phyloP scores from a whole-genome alignment of 2,113 vertebrate species.

The Salvelinus alpinus region DNA sequence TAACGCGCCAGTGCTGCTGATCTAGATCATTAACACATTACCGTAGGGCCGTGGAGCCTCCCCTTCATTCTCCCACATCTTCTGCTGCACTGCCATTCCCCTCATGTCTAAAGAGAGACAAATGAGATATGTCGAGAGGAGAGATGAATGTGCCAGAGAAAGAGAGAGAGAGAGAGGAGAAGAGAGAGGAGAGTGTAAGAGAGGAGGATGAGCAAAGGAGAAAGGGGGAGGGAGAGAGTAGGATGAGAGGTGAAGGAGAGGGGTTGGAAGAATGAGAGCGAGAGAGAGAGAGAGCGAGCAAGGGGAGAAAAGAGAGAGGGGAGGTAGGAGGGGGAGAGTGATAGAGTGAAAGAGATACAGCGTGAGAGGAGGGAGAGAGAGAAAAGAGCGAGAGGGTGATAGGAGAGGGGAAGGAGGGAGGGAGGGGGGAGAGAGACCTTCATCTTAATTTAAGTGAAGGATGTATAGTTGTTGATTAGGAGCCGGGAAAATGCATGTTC shows the following conservation, averaged over 20 bases:
- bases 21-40: conserved; percentile 68
- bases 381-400: conserved; percentile 3
- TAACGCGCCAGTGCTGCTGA: conserved; percentile 59
- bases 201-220: neutral
- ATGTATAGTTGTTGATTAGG: conserved; percentile 61
- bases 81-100: conserved; percentile 33
- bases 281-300: conserved; percentile 36
- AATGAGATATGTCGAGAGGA: conserved; percentile 46
- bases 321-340: neutral
- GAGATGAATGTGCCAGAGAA: neutral
- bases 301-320: conserved; percentile 16
- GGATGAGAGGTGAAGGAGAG: conserved; percentile 6
- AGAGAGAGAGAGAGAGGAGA: neutral
- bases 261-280: neutral
- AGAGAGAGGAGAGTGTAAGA: neutral
- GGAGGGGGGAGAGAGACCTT: conserved; percentile 44
- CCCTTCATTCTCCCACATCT: conserved; percentile 45
- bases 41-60: conserved; percentile 42
- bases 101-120: conserved; percentile 53
- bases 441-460: conserved; percentile 64
- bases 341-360: neutral
- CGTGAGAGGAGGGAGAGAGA: conserved; percentile 9
- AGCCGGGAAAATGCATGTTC: conserved; percentile 62
- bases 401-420: conserved; percentile 14
- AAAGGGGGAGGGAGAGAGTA: conserved; percentile 22